A percentile compares a stretch with the other conserved stretches of the same genome.
phyloP scores from a whole-genome alignment of 2,888 invertebrate species.

The Unio delphinus region DNA sequence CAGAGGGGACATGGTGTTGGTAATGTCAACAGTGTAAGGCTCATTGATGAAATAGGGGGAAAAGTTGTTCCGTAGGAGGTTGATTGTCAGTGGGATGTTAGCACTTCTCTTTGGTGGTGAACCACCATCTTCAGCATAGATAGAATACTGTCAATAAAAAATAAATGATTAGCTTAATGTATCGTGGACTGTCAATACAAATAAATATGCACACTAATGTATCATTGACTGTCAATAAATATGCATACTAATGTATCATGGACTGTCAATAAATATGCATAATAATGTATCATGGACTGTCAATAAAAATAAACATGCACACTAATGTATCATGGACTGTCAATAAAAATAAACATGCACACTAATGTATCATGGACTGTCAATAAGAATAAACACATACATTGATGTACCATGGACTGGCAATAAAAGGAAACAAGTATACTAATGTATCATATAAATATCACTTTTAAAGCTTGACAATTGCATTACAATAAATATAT shows the following conservation, averaged over 20 bases:
- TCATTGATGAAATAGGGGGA: constrained; percentile 55
- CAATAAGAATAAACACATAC: too few species aligned
- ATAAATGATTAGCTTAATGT: neutral
- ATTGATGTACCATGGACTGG: too few species aligned
- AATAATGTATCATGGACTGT: neutral
- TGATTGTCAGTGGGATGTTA: constrained; percentile 38
- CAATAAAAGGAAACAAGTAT: too few species aligned
- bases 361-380: neutral
- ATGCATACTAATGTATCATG: neutral
- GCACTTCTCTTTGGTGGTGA: constrained; percentile 27
- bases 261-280: neutral
- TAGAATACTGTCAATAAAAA: constrained; percentile 35
- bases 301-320: too few species aligned
- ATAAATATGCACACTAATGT: constrained; percentile 3
- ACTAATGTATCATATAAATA: too few species aligned
- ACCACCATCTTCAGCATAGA: constrained; percentile 38
- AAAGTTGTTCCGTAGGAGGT: constrained; percentile 50
- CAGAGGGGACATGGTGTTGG: constrained; percentile 29
- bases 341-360: too few species aligned
- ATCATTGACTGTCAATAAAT: neutral
- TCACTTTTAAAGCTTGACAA: too few species aligned
- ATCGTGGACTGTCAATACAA: neutral
- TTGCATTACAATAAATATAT: too few species aligned
- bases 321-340: too few species aligned
- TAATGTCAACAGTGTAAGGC: constrained; percentile 40